Evolutionary conservation across 2,888 invertebrate genomes (phyloP).

Genomic region (Drosophila peninsularis): DNA sequence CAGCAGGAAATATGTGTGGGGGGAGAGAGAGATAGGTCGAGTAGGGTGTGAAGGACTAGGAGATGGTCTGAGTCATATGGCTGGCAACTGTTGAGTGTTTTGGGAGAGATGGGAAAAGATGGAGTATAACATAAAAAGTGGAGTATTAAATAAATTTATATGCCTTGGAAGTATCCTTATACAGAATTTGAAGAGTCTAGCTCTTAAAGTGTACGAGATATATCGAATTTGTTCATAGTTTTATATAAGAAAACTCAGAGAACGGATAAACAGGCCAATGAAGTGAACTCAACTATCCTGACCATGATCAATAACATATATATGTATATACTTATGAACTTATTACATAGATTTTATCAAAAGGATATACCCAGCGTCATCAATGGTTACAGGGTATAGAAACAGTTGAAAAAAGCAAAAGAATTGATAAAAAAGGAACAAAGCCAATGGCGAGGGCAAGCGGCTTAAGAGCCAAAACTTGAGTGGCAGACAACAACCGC

Average conservation of each 20-base stretch:
- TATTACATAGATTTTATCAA: background rate
- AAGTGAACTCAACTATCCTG: background rate
- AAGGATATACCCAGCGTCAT: background rate
- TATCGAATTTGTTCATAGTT: no score
- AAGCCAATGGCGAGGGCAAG: conserved; percentile 21
- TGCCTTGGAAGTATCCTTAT: background rate
- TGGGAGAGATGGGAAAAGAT: background rate
- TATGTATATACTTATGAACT: no score
- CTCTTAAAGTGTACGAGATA: background rate
- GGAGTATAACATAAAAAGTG: background rate
- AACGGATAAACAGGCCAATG: background rate
- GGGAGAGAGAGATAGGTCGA: background rate
- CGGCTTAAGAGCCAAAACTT: conserved; percentile 50
- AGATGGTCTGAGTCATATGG: background rate
- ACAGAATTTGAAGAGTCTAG: background rate
- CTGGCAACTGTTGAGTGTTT: background rate
- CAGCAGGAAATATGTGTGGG: conserved; percentile 12
- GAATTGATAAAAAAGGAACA: conserved; percentile 68
- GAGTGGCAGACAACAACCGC: conserved; percentile 33
- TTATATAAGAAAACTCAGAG: no score
- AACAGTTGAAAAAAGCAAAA: conserved; percentile 41
- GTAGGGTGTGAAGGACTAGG: background rate
- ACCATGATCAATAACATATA: background rate
- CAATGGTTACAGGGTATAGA: background rate
- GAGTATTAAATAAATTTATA: background rate